Evolutionary conservation across 2,113 vertebrate genomes (phyloP).

Genomic region (Ctenodactylus gundi): DNA sequence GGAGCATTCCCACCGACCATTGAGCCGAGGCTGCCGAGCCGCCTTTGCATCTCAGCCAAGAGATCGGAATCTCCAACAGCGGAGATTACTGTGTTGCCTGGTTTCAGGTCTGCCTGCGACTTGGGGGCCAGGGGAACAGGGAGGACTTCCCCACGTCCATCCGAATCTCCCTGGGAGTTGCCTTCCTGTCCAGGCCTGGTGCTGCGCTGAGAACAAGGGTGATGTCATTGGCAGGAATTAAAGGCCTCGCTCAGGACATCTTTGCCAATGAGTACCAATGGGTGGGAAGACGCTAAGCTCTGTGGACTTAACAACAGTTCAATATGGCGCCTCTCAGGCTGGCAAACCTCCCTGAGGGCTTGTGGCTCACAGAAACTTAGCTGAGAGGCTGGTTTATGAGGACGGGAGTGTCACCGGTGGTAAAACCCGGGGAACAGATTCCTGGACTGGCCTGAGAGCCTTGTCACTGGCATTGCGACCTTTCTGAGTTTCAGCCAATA

Average conservation of each 20-base stretch:
- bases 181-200: background rate
- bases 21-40: slow-evolving; percentile 67
- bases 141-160: slow-evolving; percentile 30
- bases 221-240: slow-evolving; percentile 9
- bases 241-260: background rate
- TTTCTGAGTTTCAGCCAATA: too few relatives aligned
- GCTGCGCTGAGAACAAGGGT: background rate
- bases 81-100: slow-evolving; percentile 26
- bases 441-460: too few relatives aligned
- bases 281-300: background rate
- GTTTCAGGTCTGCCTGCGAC: background rate
- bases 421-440: too few relatives aligned
- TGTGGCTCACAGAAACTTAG: too few relatives aligned
- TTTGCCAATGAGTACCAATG: background rate
- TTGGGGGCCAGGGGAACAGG: background rate
- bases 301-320: accelerated
- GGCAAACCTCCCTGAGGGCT: too few relatives aligned
- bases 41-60: slow-evolving; percentile 68
- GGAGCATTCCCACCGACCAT: slow-evolving; percentile 73
- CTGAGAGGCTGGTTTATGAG: too few relatives aligned
- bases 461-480: too few relatives aligned
- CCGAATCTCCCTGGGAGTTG: background rate
- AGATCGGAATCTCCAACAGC: slow-evolving; percentile 68
- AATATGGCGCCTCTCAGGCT: background rate
- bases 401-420: too few relatives aligned